Evolutionary conservation across 2,797 vertebrate genomes (phyloP), one percentile per base, ranked within the genome.

Genomic region (Danio aesculapii): DNA sequence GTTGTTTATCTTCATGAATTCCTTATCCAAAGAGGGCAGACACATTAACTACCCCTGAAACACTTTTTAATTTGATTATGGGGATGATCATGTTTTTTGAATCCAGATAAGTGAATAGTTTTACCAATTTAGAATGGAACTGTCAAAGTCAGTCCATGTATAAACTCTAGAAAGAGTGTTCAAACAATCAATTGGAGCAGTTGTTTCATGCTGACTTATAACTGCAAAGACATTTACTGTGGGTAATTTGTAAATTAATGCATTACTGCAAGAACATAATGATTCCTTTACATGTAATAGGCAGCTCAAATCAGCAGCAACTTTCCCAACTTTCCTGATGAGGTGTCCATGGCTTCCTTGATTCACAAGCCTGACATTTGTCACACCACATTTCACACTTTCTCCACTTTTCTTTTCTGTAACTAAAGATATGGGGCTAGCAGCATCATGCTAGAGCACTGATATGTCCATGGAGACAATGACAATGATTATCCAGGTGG

Each of bases 301-400:
- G 21, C 19, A 78, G 13, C 41, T 77, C 50, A 84, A 16, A 8
- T 85, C 79, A 17, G 81, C 83, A 39, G 81, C 71, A 71, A 85
- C 70, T 46, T 84, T 81, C 61, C 81, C 77, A 72, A 84, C 83
- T 11, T 66, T 86, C 74, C 9, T 75, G 81, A 5, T 84, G 43
- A 10, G 76, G 84, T 4, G 1, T 68, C 19, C 55, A 55, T 64
- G 81, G 30, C 55, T 63, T 0, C 4, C 72, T 3, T 12, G 67
- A 50, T 52, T 82, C 68, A 84, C 76, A 84, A 47, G 68, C 76
- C 3, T 43, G 55, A 39, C 67, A 83, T 12, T 81, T n/a, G 19
- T 69, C 44, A 79, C 71, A 79, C 64, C 71, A 82, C 1, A 70
- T 30, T 30, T 30, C 30, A 13, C 30, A 30, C 30, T 30, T 30